A percentile compares a stretch with the other conserved stretches of the same genome.
These are phyloP conservation scores for Esox niger DNA, from an alignment of 2,113 vertebrate species.

Conservation along the genomic window DNA sequence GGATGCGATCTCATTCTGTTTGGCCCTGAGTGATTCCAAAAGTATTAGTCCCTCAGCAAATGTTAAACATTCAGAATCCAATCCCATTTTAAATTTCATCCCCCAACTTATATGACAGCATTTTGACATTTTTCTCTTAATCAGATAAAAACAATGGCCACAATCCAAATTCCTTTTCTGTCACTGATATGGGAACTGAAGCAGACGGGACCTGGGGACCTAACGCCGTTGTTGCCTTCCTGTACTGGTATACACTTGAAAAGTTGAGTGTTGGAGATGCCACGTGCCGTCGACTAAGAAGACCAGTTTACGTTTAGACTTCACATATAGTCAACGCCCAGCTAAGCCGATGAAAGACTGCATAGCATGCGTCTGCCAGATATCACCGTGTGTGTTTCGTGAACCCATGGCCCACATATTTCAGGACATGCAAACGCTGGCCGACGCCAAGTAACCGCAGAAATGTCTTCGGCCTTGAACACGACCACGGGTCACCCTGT, in stretches of 20 bases:
- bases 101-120: background rate
- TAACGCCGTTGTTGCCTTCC: constrained; percentile 70
- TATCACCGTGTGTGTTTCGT: too few relatives aligned
- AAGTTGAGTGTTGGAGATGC: constrained; percentile 27
- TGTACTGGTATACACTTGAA: constrained; percentile 68
- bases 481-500: background rate
- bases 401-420: too few relatives aligned
- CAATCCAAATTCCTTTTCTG: background rate
- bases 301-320: background rate
- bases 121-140: background rate
- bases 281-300: background rate
- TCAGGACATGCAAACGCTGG: too few relatives aligned
- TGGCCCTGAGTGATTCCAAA: constrained; percentile 50
- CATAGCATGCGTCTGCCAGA: too few relatives aligned
- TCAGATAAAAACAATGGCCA: background rate
- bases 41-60: constrained; percentile 46
- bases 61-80: background rate
- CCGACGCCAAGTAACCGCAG: too few relatives aligned
- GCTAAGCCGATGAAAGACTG: background rate
- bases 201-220: constrained; percentile 59
- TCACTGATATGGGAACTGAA: constrained; percentile 11
- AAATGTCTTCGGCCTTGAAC: too few relatives aligned
- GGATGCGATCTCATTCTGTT: background rate
- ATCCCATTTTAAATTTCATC: too few relatives aligned
- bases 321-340: background rate